phyloP scores from a whole-genome alignment of 2,888 invertebrate species.

The Nipponacmea schrenckii region DNA sequence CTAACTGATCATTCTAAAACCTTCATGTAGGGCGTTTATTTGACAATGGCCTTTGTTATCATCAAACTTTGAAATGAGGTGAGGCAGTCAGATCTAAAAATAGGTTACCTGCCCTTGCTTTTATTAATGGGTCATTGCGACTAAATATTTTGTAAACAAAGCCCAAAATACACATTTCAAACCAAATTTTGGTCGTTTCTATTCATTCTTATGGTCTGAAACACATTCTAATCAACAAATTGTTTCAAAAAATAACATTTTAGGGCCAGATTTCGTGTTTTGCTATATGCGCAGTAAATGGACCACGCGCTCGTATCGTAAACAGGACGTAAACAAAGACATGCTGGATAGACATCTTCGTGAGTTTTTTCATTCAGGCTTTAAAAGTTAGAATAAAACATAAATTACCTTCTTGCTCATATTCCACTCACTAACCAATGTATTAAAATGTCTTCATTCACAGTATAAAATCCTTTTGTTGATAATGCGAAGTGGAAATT shows the following conservation, averaged over 20 bases:
- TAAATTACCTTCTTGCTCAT: slow-evolving; percentile 38
- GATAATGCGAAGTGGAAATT: not conserved
- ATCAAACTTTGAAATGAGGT: not conserved
- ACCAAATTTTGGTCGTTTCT: not conserved
- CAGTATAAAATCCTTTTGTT: slow-evolving; percentile 7
- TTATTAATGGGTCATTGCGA: not conserved
- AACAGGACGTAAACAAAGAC: slow-evolving; percentile 60
- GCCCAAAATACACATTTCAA: not conserved
- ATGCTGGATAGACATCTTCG: slow-evolving; percentile 32
- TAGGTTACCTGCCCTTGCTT: slow-evolving; percentile 5
- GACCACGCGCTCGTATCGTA: slow-evolving; percentile 22
- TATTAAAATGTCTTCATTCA: not conserved
- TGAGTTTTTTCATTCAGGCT: too few relatives aligned
- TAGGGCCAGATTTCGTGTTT: slow-evolving; percentile 1
- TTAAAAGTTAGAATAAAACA: too few relatives aligned
- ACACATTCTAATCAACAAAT: too few relatives aligned
- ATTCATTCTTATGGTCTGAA: not conserved
- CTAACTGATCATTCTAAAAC: too few relatives aligned
- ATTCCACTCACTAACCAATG: slow-evolving; percentile 20
- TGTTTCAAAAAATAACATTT: not conserved
- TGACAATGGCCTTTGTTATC: slow-evolving; percentile 4
- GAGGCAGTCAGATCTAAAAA: slow-evolving; percentile 1
- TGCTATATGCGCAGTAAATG: slow-evolving; percentile 24
- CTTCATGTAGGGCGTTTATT: not conserved
- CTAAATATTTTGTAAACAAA: slow-evolving; percentile 3